These are phyloP conservation scores for Ruditapes philippinarum DNA, from an alignment of 1,140 invertebrate species.

Conservation along the genomic window DNA sequence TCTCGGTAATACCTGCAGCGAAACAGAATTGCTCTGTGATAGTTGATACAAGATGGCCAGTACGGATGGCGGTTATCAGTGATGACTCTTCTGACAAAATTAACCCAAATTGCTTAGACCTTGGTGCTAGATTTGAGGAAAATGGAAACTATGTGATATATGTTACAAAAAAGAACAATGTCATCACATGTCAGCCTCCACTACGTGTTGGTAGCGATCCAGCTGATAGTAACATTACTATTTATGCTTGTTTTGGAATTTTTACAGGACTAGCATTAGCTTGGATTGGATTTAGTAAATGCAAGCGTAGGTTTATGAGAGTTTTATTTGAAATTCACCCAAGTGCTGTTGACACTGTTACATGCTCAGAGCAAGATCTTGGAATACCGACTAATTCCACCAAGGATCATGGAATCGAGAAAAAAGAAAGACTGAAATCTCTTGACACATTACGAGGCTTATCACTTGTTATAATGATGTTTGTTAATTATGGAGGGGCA, in stretches of 20 bases:
- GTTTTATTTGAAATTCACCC: constrained; percentile 19
- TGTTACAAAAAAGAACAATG: constrained; percentile 37
- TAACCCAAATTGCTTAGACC: background rate
- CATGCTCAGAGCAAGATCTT: constrained; percentile 71
- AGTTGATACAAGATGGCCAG: constrained; percentile 74
- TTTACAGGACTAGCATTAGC: constrained; percentile 63
- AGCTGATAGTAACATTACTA: constrained; percentile 73
- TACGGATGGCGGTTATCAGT: constrained; percentile 62
- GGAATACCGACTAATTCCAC: constrained; percentile 76
- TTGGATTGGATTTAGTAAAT: constrained; percentile 73
- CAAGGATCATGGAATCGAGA: constrained; percentile 61
- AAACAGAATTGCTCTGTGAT: constrained; percentile 61
- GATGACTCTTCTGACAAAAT: background rate
- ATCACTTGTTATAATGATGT: constrained; percentile 90
- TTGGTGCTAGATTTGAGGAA: constrained; percentile 64
- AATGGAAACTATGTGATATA: constrained; percentile 71
- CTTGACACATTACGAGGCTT: constrained; percentile 65
- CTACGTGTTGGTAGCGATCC: constrained; percentile 60
- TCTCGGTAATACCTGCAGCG: background rate
- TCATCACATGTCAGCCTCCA: constrained; percentile 24
- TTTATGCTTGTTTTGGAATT: constrained; percentile 76
- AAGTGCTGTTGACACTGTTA: constrained; percentile 36
- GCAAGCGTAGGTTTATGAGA: constrained; percentile 45
- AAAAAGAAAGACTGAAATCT: constrained; percentile 63
- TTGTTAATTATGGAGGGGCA: constrained; percentile 94